Evolutionary conservation across 2,888 invertebrate species (phyloP).

Genomic region (Chironomus riparius): DNA sequence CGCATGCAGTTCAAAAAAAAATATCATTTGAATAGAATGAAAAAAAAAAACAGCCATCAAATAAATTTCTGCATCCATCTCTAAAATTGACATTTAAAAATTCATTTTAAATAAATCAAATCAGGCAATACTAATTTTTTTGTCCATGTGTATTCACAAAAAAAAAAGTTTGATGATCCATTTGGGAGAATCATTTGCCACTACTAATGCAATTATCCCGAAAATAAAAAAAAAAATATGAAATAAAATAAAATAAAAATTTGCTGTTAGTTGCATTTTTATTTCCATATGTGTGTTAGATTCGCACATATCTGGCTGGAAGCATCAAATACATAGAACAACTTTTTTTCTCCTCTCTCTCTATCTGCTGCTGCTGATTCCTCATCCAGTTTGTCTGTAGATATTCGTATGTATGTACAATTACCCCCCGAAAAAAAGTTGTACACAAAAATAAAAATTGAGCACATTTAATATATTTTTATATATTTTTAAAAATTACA

Average conservation of each 20-base stretch:
- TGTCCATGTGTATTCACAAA: no score
- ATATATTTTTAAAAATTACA: slow-evolving; percentile 4
- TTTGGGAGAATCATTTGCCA: background rate
- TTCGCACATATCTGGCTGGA: background rate
- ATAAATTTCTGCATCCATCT: no score
- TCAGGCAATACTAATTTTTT: background rate
- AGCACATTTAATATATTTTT: slow-evolving; percentile 9
- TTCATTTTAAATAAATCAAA: background rate
- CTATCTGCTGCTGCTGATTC: background rate
- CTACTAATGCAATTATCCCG: slow-evolving; percentile 20
- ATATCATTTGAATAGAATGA: no score
- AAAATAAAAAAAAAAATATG: slow-evolving; percentile 16
- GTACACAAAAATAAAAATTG: background rate
- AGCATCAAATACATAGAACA: slow-evolving; percentile 1
- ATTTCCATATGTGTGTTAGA: slow-evolving; percentile 3
- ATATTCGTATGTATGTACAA: no score
- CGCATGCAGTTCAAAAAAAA: no score
- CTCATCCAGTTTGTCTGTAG: no score
- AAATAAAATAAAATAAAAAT: background rate
- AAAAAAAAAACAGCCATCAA: no score
- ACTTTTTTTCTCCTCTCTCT: background rate
- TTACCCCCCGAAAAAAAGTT: background rate
- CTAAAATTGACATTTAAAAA: no score
- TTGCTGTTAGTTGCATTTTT: slow-evolving; percentile 6
- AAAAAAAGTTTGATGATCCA: slow-evolving; percentile 16